These are phyloP conservation scores for Gobius niger DNA, from an alignment of 2,113 vertebrate species.

Conservation along the genomic window DNA sequence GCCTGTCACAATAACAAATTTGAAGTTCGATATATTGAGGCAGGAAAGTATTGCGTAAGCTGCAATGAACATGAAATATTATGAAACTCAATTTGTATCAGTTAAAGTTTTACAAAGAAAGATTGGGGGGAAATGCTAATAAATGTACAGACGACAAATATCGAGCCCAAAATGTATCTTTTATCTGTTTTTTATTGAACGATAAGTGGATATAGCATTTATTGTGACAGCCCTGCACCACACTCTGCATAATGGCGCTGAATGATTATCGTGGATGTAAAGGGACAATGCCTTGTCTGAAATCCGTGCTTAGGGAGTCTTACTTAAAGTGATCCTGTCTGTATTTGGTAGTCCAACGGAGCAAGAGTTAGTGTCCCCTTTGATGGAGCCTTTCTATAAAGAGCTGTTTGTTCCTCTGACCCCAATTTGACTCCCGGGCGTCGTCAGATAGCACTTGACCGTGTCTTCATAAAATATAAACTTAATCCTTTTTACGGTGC, in stretches of 20 bases:
- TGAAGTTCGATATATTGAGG: too few relatives aligned
- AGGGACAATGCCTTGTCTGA: not conserved
- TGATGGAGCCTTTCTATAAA: not conserved
- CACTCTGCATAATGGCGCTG: not conserved
- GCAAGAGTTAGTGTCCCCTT: conserved; percentile 1
- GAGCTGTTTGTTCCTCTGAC: conserved; percentile 8
- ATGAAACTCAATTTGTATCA: too few relatives aligned
- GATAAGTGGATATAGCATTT: too few relatives aligned
- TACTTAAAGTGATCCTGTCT: not conserved
- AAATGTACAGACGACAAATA: too few relatives aligned
- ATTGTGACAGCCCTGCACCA: too few relatives aligned
- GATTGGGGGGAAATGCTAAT: too few relatives aligned
- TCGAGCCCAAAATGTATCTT: too few relatives aligned
- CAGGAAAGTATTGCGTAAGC: too few relatives aligned
- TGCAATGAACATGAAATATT: too few relatives aligned
- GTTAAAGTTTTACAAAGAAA: too few relatives aligned
- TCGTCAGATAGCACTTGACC: not conserved
- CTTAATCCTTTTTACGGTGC: not conserved
- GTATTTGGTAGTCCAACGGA: not conserved
- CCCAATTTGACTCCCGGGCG: not conserved
- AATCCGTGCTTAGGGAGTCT: not conserved
- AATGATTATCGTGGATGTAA: not conserved
- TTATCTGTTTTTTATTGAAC: too few relatives aligned
- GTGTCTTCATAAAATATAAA: conserved; percentile 2
- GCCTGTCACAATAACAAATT: too few relatives aligned